phyloP scores from a whole-genome alignment of 92 coral and sea anemone genomes.

The Paragorgia papillata region DNA sequence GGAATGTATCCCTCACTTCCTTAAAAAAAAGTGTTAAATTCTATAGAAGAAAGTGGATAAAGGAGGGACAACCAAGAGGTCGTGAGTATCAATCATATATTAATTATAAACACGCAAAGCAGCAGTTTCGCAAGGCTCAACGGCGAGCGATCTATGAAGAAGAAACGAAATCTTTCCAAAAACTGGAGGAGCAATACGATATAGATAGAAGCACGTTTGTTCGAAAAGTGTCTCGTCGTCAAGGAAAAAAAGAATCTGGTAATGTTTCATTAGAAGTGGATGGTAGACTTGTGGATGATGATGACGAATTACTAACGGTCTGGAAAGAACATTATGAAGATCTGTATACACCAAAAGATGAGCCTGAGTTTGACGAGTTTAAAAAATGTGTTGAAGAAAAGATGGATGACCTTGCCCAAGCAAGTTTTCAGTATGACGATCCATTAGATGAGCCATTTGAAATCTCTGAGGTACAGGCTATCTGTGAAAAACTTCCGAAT shows the following conservation, averaged over 20 bases:
- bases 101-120: neutral
- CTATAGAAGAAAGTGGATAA: neutral
- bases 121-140: too few species aligned
- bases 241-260: slow-evolving; percentile 7
- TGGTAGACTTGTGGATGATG: slow-evolving; percentile 2
- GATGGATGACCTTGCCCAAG: neutral
- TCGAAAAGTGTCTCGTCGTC: neutral
- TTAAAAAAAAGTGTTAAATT: neutral
- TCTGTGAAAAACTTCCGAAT: neutral
- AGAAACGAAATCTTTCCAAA: neutral
- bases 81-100: neutral
- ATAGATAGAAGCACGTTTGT: too few species aligned
- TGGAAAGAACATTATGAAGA: slow-evolving; percentile 21
- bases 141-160: neutral
- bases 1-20: neutral
- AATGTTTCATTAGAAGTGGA: neutral
- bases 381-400: neutral
- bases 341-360: neutral
- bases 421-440: neutral
- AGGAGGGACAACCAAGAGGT: neutral
- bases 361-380: neutral
- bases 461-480: neutral
- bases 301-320: neutral
- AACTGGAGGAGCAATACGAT: too few species aligned
- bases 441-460: neutral